These are phyloP conservation scores for Crotophaga sulcirostris DNA, from an alignment of 2,113 vertebrate species.

Conservation along the genomic window DNA sequence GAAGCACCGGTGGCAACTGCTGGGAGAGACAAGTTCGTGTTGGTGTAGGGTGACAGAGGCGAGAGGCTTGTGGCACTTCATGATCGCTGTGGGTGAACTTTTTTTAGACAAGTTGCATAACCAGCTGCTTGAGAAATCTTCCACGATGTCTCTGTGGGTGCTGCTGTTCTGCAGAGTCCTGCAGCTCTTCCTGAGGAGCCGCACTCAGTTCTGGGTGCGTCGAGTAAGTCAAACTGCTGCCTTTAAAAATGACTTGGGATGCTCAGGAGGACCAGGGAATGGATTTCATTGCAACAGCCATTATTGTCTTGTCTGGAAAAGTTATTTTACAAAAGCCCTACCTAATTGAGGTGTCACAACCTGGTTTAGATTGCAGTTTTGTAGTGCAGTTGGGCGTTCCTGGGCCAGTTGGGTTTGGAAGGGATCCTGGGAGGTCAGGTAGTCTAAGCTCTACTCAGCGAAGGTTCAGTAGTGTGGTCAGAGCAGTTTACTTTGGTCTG, in stretches of 20 bases:
- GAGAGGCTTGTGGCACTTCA: neutral
- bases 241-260: neutral
- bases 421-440: neutral
- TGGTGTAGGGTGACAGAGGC: neutral
- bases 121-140: neutral
- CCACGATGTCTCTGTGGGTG: rapidly evolving
- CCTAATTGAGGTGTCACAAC: neutral
- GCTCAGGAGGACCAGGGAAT: neutral
- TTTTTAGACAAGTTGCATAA: neutral
- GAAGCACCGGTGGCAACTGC: rapidly evolving
- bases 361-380: neutral
- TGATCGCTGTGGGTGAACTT: neutral
- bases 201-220: neutral
- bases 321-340: neutral
- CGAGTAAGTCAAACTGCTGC: neutral
- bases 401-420: neutral
- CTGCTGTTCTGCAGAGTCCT: neutral
- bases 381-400: neutral
- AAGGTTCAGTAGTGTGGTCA: neutral
- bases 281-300: neutral
- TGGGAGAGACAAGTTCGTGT: neutral
- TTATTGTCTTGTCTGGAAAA: neutral
- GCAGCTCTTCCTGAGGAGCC: neutral
- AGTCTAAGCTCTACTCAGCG: neutral
- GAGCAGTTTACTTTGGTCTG: neutral